Evolutionary conservation across 2,113 vertebrate genomes (phyloP).

Genomic region (Pelodiscus sinensis): DNA sequence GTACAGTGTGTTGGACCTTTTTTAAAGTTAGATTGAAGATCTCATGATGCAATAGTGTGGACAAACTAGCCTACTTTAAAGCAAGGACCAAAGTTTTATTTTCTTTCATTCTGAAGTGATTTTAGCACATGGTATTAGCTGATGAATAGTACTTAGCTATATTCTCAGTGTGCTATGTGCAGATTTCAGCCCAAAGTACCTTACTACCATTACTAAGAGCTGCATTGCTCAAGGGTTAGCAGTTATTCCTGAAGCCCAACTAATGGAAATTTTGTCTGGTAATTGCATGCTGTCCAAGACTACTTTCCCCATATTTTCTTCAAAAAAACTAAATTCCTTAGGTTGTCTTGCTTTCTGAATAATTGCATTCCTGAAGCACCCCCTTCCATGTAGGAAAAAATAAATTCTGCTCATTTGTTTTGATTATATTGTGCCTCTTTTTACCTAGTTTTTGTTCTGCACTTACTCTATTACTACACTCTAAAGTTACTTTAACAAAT

Average conservation of each 20-base stretch:
- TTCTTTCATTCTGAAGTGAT: background rate
- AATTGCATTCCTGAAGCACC: background rate
- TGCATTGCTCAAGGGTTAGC: background rate
- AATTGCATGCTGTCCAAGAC: background rate
- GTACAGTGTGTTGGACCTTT: background rate
- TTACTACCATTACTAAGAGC: no score
- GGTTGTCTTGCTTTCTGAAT: background rate
- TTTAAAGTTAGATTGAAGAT: background rate
- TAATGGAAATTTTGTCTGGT: background rate
- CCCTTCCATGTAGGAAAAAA: background rate
- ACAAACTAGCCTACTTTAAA: background rate
- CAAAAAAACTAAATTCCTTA: background rate
- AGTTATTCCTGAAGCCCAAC: background rate
- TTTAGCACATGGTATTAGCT: background rate
- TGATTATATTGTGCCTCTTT: no score
- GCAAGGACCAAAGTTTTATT: background rate
- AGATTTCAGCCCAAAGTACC: no score
- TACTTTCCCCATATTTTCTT: background rate
- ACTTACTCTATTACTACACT: no score
- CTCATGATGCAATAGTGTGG: background rate
- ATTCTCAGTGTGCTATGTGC: no score
- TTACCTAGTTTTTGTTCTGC: no score
- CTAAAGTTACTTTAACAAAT: no score
- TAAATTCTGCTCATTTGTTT: background rate
- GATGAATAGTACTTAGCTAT: background rate